These are phyloP conservation scores for Zaprionus taronus DNA, from an alignment of 1,140 invertebrate species.

Conservation along the genomic window DNA sequence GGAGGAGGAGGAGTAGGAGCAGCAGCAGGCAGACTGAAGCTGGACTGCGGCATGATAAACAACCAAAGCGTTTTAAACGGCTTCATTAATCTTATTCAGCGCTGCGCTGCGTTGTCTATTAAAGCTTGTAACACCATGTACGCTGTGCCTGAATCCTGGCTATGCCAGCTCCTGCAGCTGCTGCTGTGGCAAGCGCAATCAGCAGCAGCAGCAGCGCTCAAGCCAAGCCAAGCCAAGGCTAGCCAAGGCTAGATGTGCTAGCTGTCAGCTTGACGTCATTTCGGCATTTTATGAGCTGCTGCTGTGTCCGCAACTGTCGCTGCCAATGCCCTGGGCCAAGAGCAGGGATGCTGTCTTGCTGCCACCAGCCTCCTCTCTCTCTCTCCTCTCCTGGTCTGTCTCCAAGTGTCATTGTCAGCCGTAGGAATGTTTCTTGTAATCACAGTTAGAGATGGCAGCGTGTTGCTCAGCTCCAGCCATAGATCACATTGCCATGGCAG, in stretches of 20 bases:
- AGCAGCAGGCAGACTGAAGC: constrained; percentile 4
- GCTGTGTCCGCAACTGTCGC: constrained; percentile 24
- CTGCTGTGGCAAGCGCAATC: constrained; percentile 8
- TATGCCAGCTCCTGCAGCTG: constrained; percentile 16
- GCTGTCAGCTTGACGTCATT: constrained; percentile 79
- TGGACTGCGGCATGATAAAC: constrained; percentile 75
- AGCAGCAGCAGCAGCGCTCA: constrained; percentile 39
- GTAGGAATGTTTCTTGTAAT: constrained; percentile 5
- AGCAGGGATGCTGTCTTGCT: neutral
- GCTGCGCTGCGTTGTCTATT: constrained; percentile 78
- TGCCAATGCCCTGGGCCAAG: constrained; percentile 30
- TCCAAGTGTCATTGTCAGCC: constrained; percentile 23
- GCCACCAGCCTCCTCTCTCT: neutral
- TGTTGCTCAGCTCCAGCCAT: neutral
- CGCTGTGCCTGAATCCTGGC: constrained; percentile 8
- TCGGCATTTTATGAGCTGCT: constrained; percentile 77
- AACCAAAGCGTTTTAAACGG: constrained; percentile 83
- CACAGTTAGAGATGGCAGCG: constrained; percentile 21
- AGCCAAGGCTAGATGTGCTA: constrained; percentile 72
- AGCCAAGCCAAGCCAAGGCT: constrained; percentile 62
- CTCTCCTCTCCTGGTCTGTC: neutral
- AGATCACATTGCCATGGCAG: neutral
- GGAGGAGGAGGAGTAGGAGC: constrained; percentile 13
- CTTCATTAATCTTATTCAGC: constrained; percentile 83
- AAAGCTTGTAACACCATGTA: constrained; percentile 73